phyloP scores from a whole-genome alignment of 2,888 invertebrate genomes.

The Abscondita cerata region DNA sequence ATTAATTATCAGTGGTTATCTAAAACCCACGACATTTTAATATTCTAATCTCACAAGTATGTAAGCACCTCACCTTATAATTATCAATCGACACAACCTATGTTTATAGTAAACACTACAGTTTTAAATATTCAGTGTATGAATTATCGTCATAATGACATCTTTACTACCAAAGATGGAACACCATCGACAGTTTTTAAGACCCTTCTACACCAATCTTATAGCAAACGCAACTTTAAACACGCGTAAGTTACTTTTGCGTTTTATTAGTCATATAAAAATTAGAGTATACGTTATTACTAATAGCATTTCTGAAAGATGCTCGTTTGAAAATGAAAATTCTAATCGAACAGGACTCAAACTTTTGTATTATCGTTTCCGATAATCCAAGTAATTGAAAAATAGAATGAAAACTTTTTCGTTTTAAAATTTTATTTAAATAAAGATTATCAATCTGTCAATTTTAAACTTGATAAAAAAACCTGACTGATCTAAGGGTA shows the following conservation, averaged over 20 bases:
- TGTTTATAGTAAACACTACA: constrained; percentile 55
- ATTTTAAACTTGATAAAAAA: no score
- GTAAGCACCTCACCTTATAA: constrained; percentile 48
- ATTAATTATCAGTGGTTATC: constrained; percentile 35
- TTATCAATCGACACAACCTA: constrained; percentile 51
- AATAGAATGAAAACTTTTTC: no score
- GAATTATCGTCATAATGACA: constrained; percentile 52
- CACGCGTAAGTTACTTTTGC: constrained; percentile 15
- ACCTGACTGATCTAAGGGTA: no score
- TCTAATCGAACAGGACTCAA: no score
- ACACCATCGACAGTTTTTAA: constrained; percentile 49
- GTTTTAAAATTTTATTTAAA: no score
- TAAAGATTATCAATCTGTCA: no score
- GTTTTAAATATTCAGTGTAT: constrained; percentile 57
- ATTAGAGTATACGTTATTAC: background rate
- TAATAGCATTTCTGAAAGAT: no score
- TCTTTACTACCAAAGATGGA: constrained; percentile 48
- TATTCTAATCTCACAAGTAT: constrained; percentile 39
- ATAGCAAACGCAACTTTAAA: constrained; percentile 21
- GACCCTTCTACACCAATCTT: constrained; percentile 38
- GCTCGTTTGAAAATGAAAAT: no score
- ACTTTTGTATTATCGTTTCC: no score
- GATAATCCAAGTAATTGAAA: no score
- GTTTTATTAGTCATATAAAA: no score
- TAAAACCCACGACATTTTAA: constrained; percentile 33